Conservation (phyloP, 92 coral and sea anemone genomes). For the Siderastrea radians region DNA sequence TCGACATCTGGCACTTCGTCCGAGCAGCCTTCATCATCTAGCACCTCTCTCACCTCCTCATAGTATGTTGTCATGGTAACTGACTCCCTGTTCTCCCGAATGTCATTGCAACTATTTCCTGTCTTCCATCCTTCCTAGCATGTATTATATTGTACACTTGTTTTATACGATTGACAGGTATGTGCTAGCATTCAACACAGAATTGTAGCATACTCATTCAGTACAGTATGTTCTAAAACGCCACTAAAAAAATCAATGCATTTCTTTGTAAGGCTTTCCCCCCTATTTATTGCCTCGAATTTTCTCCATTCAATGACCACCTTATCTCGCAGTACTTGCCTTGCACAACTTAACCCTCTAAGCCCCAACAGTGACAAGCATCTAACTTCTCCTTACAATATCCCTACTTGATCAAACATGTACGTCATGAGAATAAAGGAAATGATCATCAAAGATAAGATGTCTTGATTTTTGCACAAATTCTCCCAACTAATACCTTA, state of each 20-base stretch:
- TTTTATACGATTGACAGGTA: slow-evolving; percentile 14
- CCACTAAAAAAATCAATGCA: not conserved
- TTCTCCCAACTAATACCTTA: no score
- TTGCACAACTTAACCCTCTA: not conserved
- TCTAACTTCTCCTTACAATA: no score
- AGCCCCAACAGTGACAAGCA: not conserved
- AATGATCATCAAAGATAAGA: no score
- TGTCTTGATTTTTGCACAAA: no score
- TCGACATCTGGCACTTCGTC: slow-evolving; percentile 75
- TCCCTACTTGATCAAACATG: no score
- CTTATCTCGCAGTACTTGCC: not conserved
- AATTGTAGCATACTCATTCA: slow-evolving; percentile 24
- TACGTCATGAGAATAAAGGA: no score
- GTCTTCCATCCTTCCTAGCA: no score
- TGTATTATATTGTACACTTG: slow-evolving; percentile 45
- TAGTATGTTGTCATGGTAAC: slow-evolving; percentile 45
- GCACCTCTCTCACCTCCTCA: slow-evolving; percentile 75
- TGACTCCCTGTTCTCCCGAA: not conserved
- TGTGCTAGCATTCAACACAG: slow-evolving; percentile 5
- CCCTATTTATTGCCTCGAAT: not conserved
- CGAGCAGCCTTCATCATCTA: slow-evolving; percentile 80
- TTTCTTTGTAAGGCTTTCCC: not conserved
- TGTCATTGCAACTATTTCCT: not conserved
- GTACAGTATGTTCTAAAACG: slow-evolving; percentile 7
- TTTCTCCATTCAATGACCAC: not conserved